Evolutionary conservation across 2,888 invertebrate genomes (phyloP).

Genomic region (Luffia ferchaultella): DNA sequence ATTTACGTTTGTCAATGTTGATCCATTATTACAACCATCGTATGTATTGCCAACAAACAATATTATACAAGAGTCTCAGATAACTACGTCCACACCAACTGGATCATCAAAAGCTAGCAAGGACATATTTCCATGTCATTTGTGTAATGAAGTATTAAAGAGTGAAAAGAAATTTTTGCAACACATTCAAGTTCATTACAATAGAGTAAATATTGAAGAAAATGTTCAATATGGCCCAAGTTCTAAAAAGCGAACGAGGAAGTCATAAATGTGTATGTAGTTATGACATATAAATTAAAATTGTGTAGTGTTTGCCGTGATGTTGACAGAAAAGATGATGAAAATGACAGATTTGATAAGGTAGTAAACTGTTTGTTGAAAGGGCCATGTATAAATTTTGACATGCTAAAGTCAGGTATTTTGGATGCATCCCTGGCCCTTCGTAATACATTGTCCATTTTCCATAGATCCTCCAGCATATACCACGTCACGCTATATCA

Average conservation of each 20-base stretch:
- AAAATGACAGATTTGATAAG: no score
- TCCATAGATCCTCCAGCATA: no score
- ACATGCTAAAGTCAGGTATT: no score
- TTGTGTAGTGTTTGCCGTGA: no score
- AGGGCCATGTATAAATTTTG: no score
- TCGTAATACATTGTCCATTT: no score
- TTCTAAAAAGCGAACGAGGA: conserved; percentile 12
- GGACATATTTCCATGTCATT: conserved; percentile 40
- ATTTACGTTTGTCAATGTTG: conserved; percentile 55
- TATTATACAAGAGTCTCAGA: conserved; percentile 55
- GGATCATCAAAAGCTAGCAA: conserved; percentile 19
- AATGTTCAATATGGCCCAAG: conserved; percentile 23
- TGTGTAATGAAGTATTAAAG: conserved; percentile 43
- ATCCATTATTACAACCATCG: conserved; percentile 46
- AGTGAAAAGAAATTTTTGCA: conserved; percentile 49
- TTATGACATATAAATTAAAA: no score
- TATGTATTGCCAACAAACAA: conserved; percentile 50
- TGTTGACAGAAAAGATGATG: no score
- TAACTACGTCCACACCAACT: conserved; percentile 39
- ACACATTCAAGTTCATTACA: conserved; percentile 51
- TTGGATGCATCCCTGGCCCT: no score
- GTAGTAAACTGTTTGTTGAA: no score
- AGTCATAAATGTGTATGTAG: no score
- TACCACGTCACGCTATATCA: no score
- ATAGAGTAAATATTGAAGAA: conserved; percentile 46